These are phyloP conservation scores for Macaca nemestrina DNA, from an alignment of 2,113 vertebrate species.

Conservation along the genomic window DNA sequence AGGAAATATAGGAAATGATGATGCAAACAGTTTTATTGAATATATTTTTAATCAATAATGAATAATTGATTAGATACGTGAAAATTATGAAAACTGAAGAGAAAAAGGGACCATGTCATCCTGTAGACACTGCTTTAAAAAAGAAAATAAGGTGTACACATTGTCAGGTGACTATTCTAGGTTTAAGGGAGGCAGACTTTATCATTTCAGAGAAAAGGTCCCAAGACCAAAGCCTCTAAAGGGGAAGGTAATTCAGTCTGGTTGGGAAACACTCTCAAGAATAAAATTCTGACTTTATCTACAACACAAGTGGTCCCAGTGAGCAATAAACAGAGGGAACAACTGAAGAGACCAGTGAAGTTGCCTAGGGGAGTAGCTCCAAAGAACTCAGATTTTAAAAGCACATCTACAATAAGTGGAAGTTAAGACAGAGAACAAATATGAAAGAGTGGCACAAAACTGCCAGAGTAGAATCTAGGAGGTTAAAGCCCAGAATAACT, in stretches of 20 bases:
- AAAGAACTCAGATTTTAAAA: constrained; percentile 18
- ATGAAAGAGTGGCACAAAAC: neutral
- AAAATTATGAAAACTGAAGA: neutral
- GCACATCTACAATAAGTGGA: neutral
- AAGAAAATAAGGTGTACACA: neutral
- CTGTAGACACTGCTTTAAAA: neutral
- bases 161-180: neutral
- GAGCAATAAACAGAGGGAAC: neutral
- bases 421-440: neutral
- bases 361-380: neutral
- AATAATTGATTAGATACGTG: neutral
- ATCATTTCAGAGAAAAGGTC: neutral
- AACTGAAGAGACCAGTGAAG: neutral
- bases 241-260: neutral
- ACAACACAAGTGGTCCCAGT: neutral
- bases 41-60: neutral
- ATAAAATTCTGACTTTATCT: neutral
- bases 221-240: neutral
- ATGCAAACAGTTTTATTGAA: neutral
- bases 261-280: neutral
- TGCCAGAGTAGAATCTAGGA: neutral
- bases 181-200: neutral
- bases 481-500: neutral
- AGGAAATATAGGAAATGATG: neutral
- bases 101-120: neutral